Evolutionary conservation across 2,113 vertebrate species (phyloP).

Genomic region (Phyllopteryx taeniolatus): DNA sequence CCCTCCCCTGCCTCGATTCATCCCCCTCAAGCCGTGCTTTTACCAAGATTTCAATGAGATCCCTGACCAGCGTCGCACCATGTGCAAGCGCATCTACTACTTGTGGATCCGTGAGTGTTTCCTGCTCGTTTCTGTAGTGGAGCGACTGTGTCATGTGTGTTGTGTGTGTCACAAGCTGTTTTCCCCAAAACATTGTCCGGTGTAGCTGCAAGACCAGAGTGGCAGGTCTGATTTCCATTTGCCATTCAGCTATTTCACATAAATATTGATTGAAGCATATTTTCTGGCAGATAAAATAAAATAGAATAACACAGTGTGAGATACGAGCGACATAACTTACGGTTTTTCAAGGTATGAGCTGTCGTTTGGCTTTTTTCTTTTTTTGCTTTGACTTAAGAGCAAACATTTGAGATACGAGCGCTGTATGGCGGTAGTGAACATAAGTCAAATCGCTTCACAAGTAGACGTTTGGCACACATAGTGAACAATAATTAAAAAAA

Average conservation of each 20-base stretch:
- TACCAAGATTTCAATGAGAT: slow-evolving; percentile 98
- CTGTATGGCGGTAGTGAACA: no score
- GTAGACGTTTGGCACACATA: no score
- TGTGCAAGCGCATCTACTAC: slow-evolving; percentile 94
- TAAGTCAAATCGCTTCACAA: no score
- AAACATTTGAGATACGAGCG: no score
- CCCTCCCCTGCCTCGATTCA: slow-evolving; percentile 91
- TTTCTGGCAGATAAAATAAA: no score
- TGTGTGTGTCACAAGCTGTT: not conserved
- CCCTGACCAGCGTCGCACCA: slow-evolving; percentile 84
- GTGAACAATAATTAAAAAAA: no score
- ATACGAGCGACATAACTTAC: no score
- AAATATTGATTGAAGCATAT: not conserved
- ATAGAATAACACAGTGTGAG: no score
- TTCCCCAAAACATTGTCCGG: slow-evolving; percentile 37
- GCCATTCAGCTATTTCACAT: not conserved
- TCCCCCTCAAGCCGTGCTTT: slow-evolving; percentile 96
- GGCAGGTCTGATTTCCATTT: slow-evolving; percentile 2
- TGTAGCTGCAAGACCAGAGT: slow-evolving; percentile 18
- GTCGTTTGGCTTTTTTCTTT: no score
- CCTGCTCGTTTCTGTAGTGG: not conserved
- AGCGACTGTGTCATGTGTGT: not conserved
- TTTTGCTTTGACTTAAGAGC: no score
- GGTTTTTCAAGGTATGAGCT: no score
- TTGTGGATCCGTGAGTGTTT: slow-evolving; percentile 93